Base-by-base conservation (phyloP, 2,113 vertebrate genomes). In the Plotosus lineatus region DNA sequence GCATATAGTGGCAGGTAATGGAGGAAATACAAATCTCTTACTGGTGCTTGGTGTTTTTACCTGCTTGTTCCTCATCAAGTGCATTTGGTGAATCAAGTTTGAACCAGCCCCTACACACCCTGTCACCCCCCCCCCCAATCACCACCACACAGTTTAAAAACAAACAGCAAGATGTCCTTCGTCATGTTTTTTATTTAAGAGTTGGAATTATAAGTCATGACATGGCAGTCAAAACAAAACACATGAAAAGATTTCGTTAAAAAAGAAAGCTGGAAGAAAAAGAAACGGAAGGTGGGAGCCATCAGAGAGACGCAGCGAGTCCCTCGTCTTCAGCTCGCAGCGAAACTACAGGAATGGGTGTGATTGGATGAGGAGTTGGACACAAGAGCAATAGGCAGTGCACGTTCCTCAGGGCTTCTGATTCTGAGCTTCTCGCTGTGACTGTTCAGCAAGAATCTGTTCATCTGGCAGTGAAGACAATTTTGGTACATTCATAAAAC, bases 171-270 rank as follows among this genome's bases (percentile, higher is more conserved):
- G 42, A 14, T 28, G 2, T 6, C 31, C 12, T 61, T 50, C 44
- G 3, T 48, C 48, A 72, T 73, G 28, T 69, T 81, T 80, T 66
- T 91, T 91, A 88, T 89, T 90, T 84, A 91, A 91, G 89, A 92
- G 91, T 92, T 91, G 93, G 90, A 94, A 90, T 82, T 85, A 93
- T 91, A 92, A 92, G 92, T 92, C 91, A 92, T 90, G 90, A 89
- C 90, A 92, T 91, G 88, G 88, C 90, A 91, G 90, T 92, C 91
- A 88, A 88, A 87, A 90, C 74, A 90, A 61, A 89, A 91, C 90
- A 89, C 84, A 90, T 89, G 88, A 90, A 91, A 89, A 89, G 86
- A 88, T 87, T 90, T 91, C 89, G 89, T 88, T 73, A 81, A 84
- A 87, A 89, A 89, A 90, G 87, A 89, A 87, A 85, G 71, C 80